Percentiles rank a stretch among this genome's conserved stretches.
phyloP scores from a whole-genome alignment of 1,140 invertebrate genomes.

The Eumeta japonica region DNA sequence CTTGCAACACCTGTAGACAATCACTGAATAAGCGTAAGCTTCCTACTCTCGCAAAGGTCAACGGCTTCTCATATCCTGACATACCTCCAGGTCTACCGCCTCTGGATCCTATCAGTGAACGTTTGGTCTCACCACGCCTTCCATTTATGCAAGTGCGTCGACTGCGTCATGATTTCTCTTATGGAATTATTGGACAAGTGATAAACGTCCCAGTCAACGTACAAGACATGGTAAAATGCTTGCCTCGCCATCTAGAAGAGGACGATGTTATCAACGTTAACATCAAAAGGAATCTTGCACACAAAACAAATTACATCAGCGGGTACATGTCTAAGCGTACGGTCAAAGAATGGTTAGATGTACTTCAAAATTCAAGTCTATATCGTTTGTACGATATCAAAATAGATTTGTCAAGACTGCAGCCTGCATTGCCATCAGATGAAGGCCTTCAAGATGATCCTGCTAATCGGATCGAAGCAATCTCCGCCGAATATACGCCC shows the following conservation, averaged over 20 bases:
- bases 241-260: constrained; percentile 30
- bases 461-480: too few relatives aligned
- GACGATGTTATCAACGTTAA: constrained; percentile 30
- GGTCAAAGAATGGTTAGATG: constrained; percentile 10
- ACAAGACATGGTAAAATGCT: constrained; percentile 30
- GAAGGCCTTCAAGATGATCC: too few relatives aligned
- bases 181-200: constrained; percentile 36
- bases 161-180: constrained; percentile 26
- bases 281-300: constrained; percentile 14
- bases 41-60: constrained; percentile 22
- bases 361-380: constrained; percentile 8
- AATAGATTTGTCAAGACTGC: too few relatives aligned
- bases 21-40: constrained; percentile 23
- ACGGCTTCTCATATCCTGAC: constrained; percentile 34
- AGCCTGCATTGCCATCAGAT: too few relatives aligned
- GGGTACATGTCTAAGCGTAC: constrained; percentile 7
- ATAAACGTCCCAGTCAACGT: constrained; percentile 37
- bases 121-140: constrained; percentile 30
- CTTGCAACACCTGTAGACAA: constrained; percentile 22
- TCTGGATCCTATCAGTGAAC: constrained; percentile 33
- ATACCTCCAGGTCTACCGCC: constrained; percentile 18
- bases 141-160: constrained; percentile 40
- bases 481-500: constrained; percentile 7
- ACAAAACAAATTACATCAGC: constrained; percentile 11
- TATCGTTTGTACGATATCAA: too few relatives aligned